Evolutionary conservation across 2,113 vertebrate genomes (phyloP), one percentile per base, ranked within the genome.

Genomic region (Cephalopholis sonnerati): DNA sequence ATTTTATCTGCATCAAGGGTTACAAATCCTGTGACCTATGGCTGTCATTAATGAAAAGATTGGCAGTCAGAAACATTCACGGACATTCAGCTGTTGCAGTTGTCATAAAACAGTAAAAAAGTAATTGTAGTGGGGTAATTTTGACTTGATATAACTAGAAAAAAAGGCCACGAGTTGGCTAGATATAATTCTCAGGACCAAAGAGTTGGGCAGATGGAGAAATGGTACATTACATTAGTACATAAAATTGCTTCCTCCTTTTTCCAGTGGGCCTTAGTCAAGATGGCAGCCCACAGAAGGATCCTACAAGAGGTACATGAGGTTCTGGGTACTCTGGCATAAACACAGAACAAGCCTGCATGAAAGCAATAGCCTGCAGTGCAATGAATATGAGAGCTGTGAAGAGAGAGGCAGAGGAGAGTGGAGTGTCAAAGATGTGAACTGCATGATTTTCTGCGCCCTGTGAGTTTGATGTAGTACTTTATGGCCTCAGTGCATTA

Each of bases 311-410:
- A 77, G 13, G 67, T n/a, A 62, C 24, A 77, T 17, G 10, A 20
- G 53, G 59, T 51, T 59, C 61, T 1, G 70, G 25, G 58, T 24
- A n/a, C n/a, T 67, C 24, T 63, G 77, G 48, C 27, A 55, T 82
- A 36, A 63, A 51, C 48, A 64, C 39, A 5, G 36, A 57, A 53
- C n/a, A 16, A 32, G 50, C 18, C 36, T 68, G 58, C 48, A 36
- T 64, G 41, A 67, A 86, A 77, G 22, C 39, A 69, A 44, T 29
- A 63, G 65, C 67, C 36, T 25, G 29, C 36, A 59, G 75, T 32
- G 39, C 22, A 66, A 72, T 79, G 44, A 44, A 65, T 29, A 32
- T 13, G 61, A 61, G 20, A 67, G 65, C 25, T 59, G 20, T 48
- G 59, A 50, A 58, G 41, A 53, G 20, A 46, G 20, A 64, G 17